Base-by-base conservation (phyloP, 2,888 invertebrate species). In the Synergus umbraculus region DNA sequence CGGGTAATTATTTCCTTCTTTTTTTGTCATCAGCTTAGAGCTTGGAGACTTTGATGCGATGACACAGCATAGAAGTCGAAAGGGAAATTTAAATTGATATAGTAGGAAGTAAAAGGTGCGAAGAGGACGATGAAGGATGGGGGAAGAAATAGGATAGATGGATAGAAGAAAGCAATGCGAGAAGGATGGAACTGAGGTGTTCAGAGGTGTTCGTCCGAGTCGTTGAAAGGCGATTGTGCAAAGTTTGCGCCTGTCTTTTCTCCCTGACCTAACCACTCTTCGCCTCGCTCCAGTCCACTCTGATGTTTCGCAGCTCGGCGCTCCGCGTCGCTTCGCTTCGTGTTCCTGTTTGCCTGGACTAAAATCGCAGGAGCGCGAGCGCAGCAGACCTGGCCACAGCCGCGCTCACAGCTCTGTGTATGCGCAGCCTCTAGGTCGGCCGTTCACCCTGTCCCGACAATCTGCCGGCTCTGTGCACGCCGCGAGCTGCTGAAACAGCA, bases 391-490 rank as follows among this genome's bases (percentile, higher is more conserved):
- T 18, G 49, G 41, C 65, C 44, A 7, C 66, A 67, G 43, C 43
- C 78, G 79, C 79, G 81, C 83, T 86, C 86, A 85, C 79, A 82
- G 85, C 83, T 84, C 79, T 82, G 82, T 82, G 82, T 83, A 86
- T 86, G 87, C 84, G 82, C 85, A 91, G 92, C 91, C 91, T 92
- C 92, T 92, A 92, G 92, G 92, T 92, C 92, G 92, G 92, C 84
- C 92, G 90, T 92, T 92, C 92, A 92, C 92, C 92, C 91, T 90
- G 90, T 88, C 86, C 88, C 86, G 86, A 86, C 86, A 88, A 87
- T 87, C 86, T 83, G 85, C 87, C 83, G 85, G 85, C 81, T 82
- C 84, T 79, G 81, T 83, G 84, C 85, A 85, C 83, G 85, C 81
- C 85, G 85, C 84, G 84, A 85, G 86, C 86, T 85, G 84, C 82